phyloP scores from a whole-genome alignment of 2,888 invertebrate genomes.

The Coleophora deauratella region DNA sequence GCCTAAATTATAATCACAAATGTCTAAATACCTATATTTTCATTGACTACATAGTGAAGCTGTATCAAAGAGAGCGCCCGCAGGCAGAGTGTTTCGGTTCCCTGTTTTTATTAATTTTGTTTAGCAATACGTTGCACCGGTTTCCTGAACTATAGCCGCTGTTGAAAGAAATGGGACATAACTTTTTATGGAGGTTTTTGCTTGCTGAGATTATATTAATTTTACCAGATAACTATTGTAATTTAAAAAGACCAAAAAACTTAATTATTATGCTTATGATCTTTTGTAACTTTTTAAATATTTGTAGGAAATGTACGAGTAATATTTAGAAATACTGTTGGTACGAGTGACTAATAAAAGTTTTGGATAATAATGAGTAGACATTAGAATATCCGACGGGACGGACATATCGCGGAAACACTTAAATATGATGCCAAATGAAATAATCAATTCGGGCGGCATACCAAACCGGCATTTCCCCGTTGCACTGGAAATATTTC shows the following conservation, averaged over 20 bases:
- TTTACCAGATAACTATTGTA: slow-evolving; percentile 15
- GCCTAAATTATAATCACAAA: too few relatives aligned
- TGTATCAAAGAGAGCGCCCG: neutral
- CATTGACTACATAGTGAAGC: neutral
- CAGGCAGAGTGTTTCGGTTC: slow-evolving; percentile 5
- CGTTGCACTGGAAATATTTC: slow-evolving; percentile 46
- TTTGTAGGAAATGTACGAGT: neutral
- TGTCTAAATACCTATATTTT: too few relatives aligned
- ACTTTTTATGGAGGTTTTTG: slow-evolving; percentile 60
- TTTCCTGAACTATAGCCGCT: slow-evolving; percentile 53
- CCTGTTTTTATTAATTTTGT: slow-evolving; percentile 53
- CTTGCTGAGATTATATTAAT: slow-evolving; percentile 40
- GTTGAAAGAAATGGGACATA: slow-evolving; percentile 56
- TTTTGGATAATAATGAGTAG: too few relatives aligned
- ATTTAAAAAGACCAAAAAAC: too few relatives aligned
- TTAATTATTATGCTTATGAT: too few relatives aligned
- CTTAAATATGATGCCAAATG: too few relatives aligned
- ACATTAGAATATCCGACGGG: too few relatives aligned
- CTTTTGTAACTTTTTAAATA: too few relatives aligned
- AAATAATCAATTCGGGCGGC: neutral
- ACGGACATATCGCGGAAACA: too few relatives aligned
- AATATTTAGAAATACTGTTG: neutral
- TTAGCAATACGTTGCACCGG: slow-evolving; percentile 64
- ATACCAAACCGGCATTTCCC: slow-evolving; percentile 20
- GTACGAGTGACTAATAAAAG: too few relatives aligned